A percentile compares a stretch with the other conserved stretches of the same genome.
phyloP scores from a whole-genome alignment of 1,140 invertebrate species.

The Carposina sasakii region DNA sequence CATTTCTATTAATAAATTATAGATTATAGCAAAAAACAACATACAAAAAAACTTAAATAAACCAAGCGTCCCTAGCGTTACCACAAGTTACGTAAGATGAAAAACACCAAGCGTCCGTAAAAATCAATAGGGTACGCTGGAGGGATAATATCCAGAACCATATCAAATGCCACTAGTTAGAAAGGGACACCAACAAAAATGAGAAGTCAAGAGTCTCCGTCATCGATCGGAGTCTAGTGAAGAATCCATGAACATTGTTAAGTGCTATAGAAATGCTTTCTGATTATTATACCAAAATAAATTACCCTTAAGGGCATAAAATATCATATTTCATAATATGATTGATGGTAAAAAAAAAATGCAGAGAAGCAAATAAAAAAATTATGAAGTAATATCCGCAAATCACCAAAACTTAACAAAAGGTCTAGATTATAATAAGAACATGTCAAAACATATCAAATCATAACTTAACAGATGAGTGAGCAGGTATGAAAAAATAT shows the following conservation, averaged over 20 bases:
- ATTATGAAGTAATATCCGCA: constrained; percentile 1
- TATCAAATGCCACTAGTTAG: constrained; percentile 42
- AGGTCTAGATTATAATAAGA: constrained; percentile 47
- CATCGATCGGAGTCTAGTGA: constrained; percentile 55
- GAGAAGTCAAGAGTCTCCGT: constrained; percentile 64
- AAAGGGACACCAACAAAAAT: constrained; percentile 51
- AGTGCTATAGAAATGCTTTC: constrained; percentile 13
- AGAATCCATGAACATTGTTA: constrained; percentile 19
- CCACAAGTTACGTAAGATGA: constrained; percentile 20
- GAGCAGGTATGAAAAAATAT: constrained; percentile 46
- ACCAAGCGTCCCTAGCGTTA: too few species aligned
- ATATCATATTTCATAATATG: constrained; percentile 42
- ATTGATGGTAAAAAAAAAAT: too few species aligned
- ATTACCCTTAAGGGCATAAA: constrained; percentile 18
- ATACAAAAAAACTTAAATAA: too few species aligned
- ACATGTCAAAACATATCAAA: constrained; percentile 67
- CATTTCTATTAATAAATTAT: too few species aligned
- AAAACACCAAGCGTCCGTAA: constrained; percentile 35
- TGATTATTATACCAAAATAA: constrained; percentile 12
- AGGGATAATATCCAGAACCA: constrained; percentile 45
- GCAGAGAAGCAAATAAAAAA: constrained; percentile 2
- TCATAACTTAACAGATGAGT: constrained; percentile 65
- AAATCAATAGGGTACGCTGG: constrained; percentile 64
- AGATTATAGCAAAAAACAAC: too few species aligned
- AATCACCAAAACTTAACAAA: constrained; percentile 12